Evolutionary conservation across 1,140 invertebrate species (phyloP).

Genomic region (Drosophila sucinea): DNA sequence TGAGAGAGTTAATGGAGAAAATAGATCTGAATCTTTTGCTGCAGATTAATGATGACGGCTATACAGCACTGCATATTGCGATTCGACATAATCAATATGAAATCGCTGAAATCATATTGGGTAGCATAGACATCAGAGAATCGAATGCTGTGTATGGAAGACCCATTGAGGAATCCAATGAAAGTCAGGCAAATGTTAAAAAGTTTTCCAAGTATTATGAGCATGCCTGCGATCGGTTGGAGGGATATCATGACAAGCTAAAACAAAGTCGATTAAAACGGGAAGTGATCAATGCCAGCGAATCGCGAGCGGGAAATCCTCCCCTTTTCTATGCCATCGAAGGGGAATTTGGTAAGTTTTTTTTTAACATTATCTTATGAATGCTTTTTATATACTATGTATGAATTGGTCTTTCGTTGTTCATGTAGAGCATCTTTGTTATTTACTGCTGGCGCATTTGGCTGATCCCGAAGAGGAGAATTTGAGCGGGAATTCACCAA

Average conservation of each 20-base stretch:
- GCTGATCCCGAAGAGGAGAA: slow-evolving; percentile 69
- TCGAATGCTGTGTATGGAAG: slow-evolving; percentile 49
- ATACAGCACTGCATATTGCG: slow-evolving; percentile 68
- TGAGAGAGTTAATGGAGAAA: slow-evolving; percentile 45
- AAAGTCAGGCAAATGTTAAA: slow-evolving; percentile 22
- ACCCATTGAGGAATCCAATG: not conserved
- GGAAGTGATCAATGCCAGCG: slow-evolving; percentile 57
- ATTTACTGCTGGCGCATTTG: slow-evolving; percentile 74
- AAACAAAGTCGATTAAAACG: slow-evolving; percentile 47
- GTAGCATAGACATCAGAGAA: slow-evolving; percentile 59
- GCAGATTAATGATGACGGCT: slow-evolving; percentile 72
- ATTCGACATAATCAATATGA: slow-evolving; percentile 65
- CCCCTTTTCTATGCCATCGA: slow-evolving; percentile 75
- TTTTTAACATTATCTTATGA: not conserved
- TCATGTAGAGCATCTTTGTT: slow-evolving; percentile 69
- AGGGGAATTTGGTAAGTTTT: slow-evolving; percentile 47
- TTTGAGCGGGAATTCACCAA: slow-evolving; percentile 66
- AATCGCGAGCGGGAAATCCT: slow-evolving; percentile 60
- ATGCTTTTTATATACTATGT: not conserved
- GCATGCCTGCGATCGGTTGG: slow-evolving; percentile 51
- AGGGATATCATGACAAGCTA: slow-evolving; percentile 34
- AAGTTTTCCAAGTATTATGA: slow-evolving; percentile 69
- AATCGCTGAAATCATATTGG: slow-evolving; percentile 63
- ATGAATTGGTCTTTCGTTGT: slow-evolving; percentile 2
- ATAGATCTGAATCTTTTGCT: slow-evolving; percentile 68